Evolutionary conservation across 2,797 vertebrate genomes (phyloP).

Genomic region (Periophthalmus magnuspinnatus): DNA sequence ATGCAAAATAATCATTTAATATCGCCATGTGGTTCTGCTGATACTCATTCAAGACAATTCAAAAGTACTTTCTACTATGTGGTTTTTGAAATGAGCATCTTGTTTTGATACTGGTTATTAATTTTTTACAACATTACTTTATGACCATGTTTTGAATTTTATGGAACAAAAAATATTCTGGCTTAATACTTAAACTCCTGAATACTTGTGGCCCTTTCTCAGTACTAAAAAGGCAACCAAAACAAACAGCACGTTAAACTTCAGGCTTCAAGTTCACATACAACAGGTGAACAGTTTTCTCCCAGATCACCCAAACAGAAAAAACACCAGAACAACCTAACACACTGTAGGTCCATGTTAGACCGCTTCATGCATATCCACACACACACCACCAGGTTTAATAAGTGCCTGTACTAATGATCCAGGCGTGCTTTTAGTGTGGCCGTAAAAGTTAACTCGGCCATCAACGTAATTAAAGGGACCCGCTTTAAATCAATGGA

Average conservation of each 20-base stretch:
- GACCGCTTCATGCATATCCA: constrained; percentile 12
- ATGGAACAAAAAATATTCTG: background rate
- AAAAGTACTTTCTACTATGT: no score
- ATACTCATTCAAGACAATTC: no score
- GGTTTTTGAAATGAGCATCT: no score
- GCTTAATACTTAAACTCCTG: background rate
- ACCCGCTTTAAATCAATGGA: constrained; percentile 52
- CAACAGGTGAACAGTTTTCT: background rate
- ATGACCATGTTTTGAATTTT: background rate
- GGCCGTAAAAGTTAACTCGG: constrained; percentile 54
- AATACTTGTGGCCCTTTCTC: background rate
- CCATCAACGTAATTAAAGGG: constrained; percentile 64
- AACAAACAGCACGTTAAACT: background rate
- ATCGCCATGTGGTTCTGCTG: no score
- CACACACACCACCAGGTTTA: constrained; percentile 28
- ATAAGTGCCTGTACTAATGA: constrained; percentile 59
- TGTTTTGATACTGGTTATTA: no score
- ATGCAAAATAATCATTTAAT: no score
- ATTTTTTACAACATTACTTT: background rate
- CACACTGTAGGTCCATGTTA: constrained; percentile 2
- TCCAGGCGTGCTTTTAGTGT: constrained; percentile 53
- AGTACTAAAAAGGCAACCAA: background rate
- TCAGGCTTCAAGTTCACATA: background rate
- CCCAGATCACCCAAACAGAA: constrained; percentile 7
- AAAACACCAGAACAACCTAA: constrained; percentile 6